These are phyloP conservation scores for Garrulus glandarius DNA, from an alignment of 2,797 vertebrate species.

Conservation along the genomic window DNA sequence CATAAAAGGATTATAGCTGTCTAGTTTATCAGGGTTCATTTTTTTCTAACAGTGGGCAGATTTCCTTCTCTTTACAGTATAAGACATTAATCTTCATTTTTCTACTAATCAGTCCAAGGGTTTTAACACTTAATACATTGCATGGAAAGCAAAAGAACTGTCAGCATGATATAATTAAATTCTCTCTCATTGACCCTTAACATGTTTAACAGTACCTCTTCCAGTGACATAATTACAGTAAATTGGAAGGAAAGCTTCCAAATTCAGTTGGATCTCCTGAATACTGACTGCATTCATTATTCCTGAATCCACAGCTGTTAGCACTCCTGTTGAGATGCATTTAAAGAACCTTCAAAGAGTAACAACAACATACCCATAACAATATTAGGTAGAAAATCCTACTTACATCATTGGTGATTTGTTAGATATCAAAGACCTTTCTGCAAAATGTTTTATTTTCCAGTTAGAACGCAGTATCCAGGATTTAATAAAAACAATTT, in stretches of 20 bases:
- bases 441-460: neutral
- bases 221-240: constrained; percentile 8
- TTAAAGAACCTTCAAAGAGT: neutral
- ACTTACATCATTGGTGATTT: neutral
- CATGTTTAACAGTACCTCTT: neutral
- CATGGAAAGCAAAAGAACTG: neutral
- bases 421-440: neutral
- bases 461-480: neutral
- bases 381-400: neutral
- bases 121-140: constrained; percentile 28
- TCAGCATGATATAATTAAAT: constrained; percentile 26
- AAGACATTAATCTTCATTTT: constrained; percentile 38
- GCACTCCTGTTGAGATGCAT: neutral
- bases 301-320: neutral
- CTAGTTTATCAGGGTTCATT: neutral
- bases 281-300: neutral
- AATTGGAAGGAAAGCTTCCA: neutral
- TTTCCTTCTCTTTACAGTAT: neutral
- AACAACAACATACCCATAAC: neutral
- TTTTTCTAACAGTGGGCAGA: neutral
- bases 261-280: neutral
- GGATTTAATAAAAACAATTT: neutral
- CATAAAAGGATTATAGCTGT: neutral
- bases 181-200: neutral
- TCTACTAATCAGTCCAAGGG: neutral